Evolutionary conservation across 1,140 invertebrate species (phyloP).

Genomic region (Microplitis mediator): DNA sequence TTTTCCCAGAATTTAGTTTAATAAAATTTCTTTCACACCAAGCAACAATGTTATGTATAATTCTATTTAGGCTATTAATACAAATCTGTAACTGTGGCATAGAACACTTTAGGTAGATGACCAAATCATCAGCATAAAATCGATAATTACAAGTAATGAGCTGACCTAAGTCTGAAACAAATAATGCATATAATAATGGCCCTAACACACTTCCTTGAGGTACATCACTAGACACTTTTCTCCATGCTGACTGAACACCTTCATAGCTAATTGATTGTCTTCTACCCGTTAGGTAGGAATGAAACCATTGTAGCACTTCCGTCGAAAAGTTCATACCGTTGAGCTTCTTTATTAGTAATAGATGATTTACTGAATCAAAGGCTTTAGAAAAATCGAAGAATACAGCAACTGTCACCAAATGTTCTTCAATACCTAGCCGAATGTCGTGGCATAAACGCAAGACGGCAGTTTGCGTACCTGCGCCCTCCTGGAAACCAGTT

Average conservation of each 20-base stretch:
- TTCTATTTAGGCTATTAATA: neutral
- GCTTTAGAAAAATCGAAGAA: conserved; percentile 30
- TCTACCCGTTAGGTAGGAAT: neutral
- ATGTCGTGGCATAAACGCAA: too few relatives aligned
- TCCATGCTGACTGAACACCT: neutral
- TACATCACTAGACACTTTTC: neutral
- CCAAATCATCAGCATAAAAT: neutral
- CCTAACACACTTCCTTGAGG: too few relatives aligned
- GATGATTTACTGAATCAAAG: conserved; percentile 29
- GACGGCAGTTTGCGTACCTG: conserved; percentile 13
- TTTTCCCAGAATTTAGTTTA: neutral
- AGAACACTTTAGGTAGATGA: too few relatives aligned
- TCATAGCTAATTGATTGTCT: neutral
- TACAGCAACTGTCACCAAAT: conserved; percentile 12
- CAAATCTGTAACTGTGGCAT: neutral
- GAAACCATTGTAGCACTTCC: neutral
- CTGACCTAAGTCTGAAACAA: neutral
- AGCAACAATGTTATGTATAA: neutral
- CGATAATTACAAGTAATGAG: neutral
- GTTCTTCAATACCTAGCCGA: neutral
- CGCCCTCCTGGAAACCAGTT: neutral
- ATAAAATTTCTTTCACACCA: too few relatives aligned
- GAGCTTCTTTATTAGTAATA: conserved; percentile 25
- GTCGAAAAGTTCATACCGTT: neutral
- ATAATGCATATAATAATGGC: neutral